Percentiles rank a stretch among this genome's conserved stretches.
Conservation (phyloP, 2,797 vertebrate species). For the Brotogeris chrysoptera region DNA sequence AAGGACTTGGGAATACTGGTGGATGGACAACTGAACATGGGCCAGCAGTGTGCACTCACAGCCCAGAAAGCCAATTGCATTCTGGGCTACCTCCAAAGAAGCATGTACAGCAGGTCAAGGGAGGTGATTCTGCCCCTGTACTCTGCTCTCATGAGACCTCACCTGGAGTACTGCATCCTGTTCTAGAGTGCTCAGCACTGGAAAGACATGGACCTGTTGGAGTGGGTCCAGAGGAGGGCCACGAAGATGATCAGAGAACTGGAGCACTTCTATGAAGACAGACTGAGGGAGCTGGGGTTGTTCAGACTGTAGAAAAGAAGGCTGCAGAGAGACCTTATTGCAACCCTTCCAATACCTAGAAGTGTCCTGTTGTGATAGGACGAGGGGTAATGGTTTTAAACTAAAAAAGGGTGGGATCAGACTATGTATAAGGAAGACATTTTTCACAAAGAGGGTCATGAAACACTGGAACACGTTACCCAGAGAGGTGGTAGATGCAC, state of each 20-base stretch:
- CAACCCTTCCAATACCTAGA: not conserved
- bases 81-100: not conserved
- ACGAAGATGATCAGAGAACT: not conserved
- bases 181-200: not conserved
- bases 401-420: not conserved
- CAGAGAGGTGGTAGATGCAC: not conserved
- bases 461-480: not conserved
- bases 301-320: not conserved
- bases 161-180: fast-evolving
- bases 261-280: not conserved
- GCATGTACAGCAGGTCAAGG: not conserved
- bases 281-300: not conserved
- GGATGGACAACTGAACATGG: not conserved
- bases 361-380: not conserved
- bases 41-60: not conserved
- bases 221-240: not conserved
- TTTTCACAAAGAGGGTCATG: not conserved
- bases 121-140: not conserved
- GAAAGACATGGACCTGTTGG: not conserved
- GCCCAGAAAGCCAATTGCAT: not conserved
- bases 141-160: not conserved
- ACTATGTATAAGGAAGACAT: not conserved
- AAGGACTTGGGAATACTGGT: not conserved
- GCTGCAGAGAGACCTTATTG: not conserved
- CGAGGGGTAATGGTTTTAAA: not conserved